Conservation (phyloP, 1,140 invertebrate genomes). For the Globodera ellingtonae region DNA sequence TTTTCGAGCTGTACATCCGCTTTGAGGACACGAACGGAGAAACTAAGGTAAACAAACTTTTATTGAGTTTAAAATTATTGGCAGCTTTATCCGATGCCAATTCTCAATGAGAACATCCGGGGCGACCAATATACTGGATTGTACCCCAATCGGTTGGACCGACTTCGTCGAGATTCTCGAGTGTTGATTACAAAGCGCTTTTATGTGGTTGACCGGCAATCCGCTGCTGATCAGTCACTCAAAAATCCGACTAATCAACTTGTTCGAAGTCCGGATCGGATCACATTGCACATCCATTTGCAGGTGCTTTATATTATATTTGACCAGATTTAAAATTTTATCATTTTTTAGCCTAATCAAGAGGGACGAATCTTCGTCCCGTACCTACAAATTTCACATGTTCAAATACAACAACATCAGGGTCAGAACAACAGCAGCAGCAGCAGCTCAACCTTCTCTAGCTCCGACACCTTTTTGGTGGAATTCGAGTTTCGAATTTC, state of each 20-base stretch:
- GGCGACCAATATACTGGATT: slow-evolving; percentile 25
- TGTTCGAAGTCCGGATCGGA: slow-evolving; percentile 54
- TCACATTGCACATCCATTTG: slow-evolving; percentile 63
- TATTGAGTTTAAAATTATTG: slow-evolving; percentile 21
- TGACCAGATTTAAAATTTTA: background rate
- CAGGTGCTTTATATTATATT: slow-evolving; percentile 32
- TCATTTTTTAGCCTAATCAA: slow-evolving; percentile 41
- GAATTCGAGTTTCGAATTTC: slow-evolving; percentile 34
- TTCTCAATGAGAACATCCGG: slow-evolving; percentile 59
- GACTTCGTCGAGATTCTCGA: slow-evolving; percentile 33
- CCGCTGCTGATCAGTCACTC: slow-evolving; percentile 12
- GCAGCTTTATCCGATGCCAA: slow-evolving; percentile 53
- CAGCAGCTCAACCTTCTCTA: too few species aligned
- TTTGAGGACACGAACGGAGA: slow-evolving; percentile 29
- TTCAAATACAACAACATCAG: slow-evolving; percentile 33
- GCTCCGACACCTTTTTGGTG: background rate
- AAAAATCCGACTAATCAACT: slow-evolving; percentile 29
- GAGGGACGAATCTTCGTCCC: slow-evolving; percentile 67
- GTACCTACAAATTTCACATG: slow-evolving; percentile 66
- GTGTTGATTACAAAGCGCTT: slow-evolving; percentile 53
- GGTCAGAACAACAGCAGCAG: slow-evolving; percentile 9
- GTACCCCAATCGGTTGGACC: slow-evolving; percentile 45
- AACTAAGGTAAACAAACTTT: slow-evolving; percentile 25
- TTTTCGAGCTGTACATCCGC: slow-evolving; percentile 51
- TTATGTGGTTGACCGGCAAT: slow-evolving; percentile 53